Conservation (phyloP, 2,113 vertebrate genomes). For the Hemichromis elongatus region DNA sequence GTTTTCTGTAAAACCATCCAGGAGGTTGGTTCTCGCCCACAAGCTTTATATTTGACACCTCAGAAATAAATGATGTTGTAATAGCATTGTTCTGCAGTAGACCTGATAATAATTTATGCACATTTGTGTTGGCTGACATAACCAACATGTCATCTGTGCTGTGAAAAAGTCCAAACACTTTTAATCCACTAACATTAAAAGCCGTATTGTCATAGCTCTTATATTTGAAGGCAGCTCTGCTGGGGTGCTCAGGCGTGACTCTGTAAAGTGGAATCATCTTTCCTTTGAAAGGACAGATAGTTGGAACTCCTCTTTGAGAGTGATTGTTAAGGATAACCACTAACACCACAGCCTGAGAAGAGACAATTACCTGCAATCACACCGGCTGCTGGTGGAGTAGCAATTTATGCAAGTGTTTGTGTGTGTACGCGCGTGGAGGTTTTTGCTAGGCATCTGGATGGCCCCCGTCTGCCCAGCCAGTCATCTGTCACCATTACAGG, state of each 20-base stretch:
- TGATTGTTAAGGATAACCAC: slow-evolving; percentile 68
- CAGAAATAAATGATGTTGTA: not conserved
- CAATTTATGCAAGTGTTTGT: slow-evolving; percentile 71
- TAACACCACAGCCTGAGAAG: slow-evolving; percentile 69
- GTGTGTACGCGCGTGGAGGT: slow-evolving; percentile 12
- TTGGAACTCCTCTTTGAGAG: slow-evolving; percentile 57
- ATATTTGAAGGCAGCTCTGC: slow-evolving; percentile 17
- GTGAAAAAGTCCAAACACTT: slow-evolving; percentile 11
- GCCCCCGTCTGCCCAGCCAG: slow-evolving; percentile 66
- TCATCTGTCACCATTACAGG: slow-evolving; percentile 79
- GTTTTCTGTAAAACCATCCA: not conserved
- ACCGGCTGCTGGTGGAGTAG: slow-evolving; percentile 47
- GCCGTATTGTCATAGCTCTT: slow-evolving; percentile 11
- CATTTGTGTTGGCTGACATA: not conserved
- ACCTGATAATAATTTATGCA: not conserved
- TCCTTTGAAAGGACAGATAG: slow-evolving; percentile 62
- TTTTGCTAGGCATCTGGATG: slow-evolving; percentile 46
- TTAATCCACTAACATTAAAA: slow-evolving; percentile 19
- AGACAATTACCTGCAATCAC: slow-evolving; percentile 76
- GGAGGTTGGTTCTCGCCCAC: not conserved
- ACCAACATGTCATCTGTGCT: not conserved
- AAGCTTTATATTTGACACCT: not conserved
- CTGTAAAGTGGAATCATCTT: slow-evolving; percentile 69
- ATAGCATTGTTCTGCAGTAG: not conserved
- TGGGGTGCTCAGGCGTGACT: slow-evolving; percentile 34